phyloP scores from a whole-genome alignment of 1,140 invertebrate genomes.

The Meloidogyne exigua region DNA sequence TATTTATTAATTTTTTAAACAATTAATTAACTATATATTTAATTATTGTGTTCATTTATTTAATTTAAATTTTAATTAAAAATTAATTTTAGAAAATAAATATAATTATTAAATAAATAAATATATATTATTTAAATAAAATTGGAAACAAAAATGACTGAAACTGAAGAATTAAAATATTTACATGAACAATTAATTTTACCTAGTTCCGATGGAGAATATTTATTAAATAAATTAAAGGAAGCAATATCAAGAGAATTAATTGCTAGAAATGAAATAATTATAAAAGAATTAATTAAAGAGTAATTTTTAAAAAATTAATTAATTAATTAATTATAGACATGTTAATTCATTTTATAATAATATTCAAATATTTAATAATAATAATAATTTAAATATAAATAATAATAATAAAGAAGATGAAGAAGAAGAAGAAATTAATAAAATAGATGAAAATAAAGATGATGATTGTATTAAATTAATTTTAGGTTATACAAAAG shows the following conservation, averaged over 20 bases:
- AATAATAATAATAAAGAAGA: no score
- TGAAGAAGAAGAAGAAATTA: no score
- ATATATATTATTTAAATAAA: no score
- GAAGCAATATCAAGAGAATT: constrained; percentile 4
- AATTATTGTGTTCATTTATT: no score
- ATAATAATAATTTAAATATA: neutral
- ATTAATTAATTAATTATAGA: neutral
- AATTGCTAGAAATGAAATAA: neutral
- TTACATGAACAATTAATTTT: neutral
- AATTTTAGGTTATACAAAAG: neutral
- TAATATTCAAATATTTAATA: neutral
- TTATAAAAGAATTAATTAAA: neutral
- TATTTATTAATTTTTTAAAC: no score
- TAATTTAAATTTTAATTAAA: no score
- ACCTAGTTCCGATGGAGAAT: neutral
- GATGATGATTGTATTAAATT: neutral
- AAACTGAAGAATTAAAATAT: neutral
- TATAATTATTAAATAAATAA: no score
- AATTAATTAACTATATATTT: no score
- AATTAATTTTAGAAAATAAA: no score
- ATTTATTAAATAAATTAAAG: neutral
- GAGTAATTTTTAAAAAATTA: neutral
- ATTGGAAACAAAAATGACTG: neutral
- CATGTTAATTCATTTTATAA: neutral
- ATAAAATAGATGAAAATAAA: neutral